Percentiles rank a stretch among this genome's conserved stretches.
Evolutionary conservation across 64 coral and sea anemone species (phyloP).

Genomic region (Anthopleura sola): DNA sequence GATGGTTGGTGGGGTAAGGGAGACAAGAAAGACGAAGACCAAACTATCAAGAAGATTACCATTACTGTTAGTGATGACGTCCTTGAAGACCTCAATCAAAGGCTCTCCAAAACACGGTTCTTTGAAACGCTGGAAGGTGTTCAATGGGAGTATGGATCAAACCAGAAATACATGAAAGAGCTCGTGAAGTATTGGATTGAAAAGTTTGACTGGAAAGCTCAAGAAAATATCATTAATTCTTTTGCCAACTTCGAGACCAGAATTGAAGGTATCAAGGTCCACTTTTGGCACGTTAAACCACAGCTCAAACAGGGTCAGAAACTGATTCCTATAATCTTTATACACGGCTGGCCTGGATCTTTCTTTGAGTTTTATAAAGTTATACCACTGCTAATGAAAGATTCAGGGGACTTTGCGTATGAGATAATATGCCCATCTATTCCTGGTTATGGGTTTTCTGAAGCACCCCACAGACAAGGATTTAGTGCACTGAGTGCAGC

Average conservation of each 20-base stretch:
- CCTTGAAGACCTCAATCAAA: slow-evolving; percentile 54
- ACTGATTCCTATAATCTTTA: slow-evolving; percentile 77
- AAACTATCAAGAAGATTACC: slow-evolving; percentile 31
- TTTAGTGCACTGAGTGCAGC: slow-evolving; percentile 48
- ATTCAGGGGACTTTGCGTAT: slow-evolving; percentile 53
- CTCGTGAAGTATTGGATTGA: slow-evolving; percentile 81
- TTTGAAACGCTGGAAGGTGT: slow-evolving; percentile 67
- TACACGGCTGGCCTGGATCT: slow-evolving; percentile 99
- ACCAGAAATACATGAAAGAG: slow-evolving; percentile 53
- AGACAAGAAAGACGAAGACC: slow-evolving; percentile 20
- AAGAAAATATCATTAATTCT: slow-evolving; percentile 70
- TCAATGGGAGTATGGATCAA: slow-evolving; percentile 82
- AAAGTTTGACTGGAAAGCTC: slow-evolving; percentile 76
- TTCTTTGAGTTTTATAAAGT: slow-evolving; percentile 91
- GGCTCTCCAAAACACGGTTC: slow-evolving; percentile 64
- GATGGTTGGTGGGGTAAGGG: slow-evolving; percentile 79
- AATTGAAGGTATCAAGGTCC: slow-evolving; percentile 76
- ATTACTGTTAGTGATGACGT: slow-evolving; percentile 41
- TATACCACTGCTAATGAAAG: slow-evolving; percentile 53
- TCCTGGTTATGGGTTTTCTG: slow-evolving; percentile 87
- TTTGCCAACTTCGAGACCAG: slow-evolving; percentile 62
- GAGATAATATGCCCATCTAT: slow-evolving; percentile 91
- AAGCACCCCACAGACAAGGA: slow-evolving; percentile 74
- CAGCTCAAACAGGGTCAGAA: slow-evolving; percentile 38
- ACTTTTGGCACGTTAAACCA: slow-evolving; percentile 81